These are phyloP conservation scores for Tachysurus fulvidraco DNA, from an alignment of 2,113 vertebrate genomes.

Conservation along the genomic window DNA sequence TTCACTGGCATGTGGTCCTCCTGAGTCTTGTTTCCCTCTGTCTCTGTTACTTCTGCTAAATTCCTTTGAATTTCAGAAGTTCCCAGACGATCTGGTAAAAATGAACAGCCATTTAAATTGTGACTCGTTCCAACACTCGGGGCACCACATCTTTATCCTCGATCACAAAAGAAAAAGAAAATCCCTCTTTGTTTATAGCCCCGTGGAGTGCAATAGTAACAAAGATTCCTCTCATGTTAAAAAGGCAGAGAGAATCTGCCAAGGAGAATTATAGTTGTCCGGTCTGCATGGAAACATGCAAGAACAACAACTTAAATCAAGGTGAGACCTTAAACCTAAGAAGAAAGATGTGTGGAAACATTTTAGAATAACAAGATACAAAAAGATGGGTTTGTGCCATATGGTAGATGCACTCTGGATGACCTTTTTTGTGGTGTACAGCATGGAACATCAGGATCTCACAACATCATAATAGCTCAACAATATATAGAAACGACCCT, in stretches of 20 bases:
- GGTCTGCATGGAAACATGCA: neutral
- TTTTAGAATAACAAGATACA: constrained; percentile 1
- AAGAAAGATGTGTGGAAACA: constrained; percentile 4
- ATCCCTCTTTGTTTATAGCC: neutral
- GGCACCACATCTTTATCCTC: neutral
- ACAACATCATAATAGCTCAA: constrained; percentile 29
- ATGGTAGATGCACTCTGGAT: neutral
- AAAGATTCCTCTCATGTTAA: neutral
- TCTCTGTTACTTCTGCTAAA: neutral
- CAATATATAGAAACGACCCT: neutral
- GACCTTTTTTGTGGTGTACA: neutral
- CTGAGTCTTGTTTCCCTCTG: neutral
- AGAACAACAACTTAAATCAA: neutral
- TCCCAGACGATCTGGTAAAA: neutral
- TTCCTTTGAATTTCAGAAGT: neutral
- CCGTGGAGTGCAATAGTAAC: neutral
- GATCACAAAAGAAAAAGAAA: constrained; percentile 2
- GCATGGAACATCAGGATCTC: too few species aligned
- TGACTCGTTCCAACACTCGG: neutral
- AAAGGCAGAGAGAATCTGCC: neutral
- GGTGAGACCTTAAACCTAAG: neutral
- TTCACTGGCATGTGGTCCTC: neutral
- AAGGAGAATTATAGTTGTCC: neutral
- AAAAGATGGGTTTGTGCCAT: neutral
- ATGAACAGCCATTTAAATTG: neutral